phyloP scores from a whole-genome alignment of 2,888 invertebrate species.

The Athetis lepigone region DNA sequence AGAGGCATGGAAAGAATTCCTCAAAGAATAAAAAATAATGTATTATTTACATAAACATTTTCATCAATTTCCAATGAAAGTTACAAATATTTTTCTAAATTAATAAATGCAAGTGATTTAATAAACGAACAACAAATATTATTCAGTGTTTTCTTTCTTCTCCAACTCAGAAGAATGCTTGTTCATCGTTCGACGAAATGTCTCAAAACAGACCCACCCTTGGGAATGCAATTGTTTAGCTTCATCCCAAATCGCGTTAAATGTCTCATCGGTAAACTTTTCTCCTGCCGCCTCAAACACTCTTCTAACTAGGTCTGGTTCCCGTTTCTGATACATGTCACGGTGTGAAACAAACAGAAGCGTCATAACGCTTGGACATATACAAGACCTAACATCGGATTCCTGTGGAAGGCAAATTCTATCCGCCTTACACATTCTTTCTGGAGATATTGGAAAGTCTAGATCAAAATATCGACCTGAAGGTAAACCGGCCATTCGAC shows the following conservation, averaged over 20 bases:
- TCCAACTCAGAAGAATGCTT: constrained; percentile 39
- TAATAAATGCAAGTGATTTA: constrained; percentile 11
- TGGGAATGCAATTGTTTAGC: constrained; percentile 86
- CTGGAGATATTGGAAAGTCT: constrained; percentile 80
- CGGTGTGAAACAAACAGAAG: constrained; percentile 78
- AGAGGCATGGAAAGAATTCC: constrained; percentile 78
- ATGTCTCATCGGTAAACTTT: constrained; percentile 84
- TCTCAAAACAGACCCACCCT: constrained; percentile 90
- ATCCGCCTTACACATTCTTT: constrained; percentile 73
- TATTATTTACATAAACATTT: neutral
- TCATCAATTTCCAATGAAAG: constrained; percentile 18
- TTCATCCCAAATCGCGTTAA: constrained; percentile 87
- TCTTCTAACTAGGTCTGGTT: constrained; percentile 76
- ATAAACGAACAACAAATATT: constrained; percentile 30
- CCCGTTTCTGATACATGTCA: constrained; percentile 81
- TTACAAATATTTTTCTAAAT: constrained; percentile 4
- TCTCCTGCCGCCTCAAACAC: constrained; percentile 90
- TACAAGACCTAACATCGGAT: constrained; percentile 77
- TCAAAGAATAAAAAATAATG: constrained; percentile 34
- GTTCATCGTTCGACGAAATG: constrained; percentile 80
- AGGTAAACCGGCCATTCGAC: constrained; percentile 80
- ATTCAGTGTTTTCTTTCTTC: constrained; percentile 29
- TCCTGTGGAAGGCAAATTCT: constrained; percentile 79
- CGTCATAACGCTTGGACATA: constrained; percentile 79
- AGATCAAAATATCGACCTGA: constrained; percentile 84